These are phyloP conservation scores for Ptiloglossa arizonensis DNA, from an alignment of 1,140 invertebrate species.

Conservation along the genomic window DNA sequence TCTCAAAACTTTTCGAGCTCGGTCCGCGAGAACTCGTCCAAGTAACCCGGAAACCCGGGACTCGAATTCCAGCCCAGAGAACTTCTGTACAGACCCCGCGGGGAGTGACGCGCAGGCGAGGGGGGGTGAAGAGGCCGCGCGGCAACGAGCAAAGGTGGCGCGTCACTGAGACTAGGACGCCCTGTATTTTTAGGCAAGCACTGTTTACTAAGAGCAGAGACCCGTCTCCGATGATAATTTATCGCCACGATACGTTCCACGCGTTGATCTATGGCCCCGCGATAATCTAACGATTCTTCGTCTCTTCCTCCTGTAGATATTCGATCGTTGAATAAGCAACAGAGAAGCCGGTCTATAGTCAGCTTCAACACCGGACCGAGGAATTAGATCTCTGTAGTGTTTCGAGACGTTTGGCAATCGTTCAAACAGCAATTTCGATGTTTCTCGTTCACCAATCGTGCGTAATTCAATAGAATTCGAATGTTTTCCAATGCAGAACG, in stretches of 20 bases:
- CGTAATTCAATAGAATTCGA: no score
- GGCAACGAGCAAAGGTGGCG: neutral
- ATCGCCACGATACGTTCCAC: conserved; percentile 19
- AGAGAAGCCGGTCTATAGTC: neutral
- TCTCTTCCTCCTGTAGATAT: neutral
- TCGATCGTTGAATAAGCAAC: neutral
- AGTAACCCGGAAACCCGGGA: neutral
- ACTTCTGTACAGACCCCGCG: no score
- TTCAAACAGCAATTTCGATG: no score
- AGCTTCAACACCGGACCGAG: neutral
- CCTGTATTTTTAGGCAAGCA: conserved; percentile 27
- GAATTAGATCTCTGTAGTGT: neutral
- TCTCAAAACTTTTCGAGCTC: no score
- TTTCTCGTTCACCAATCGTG: no score
- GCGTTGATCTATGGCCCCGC: conserved; percentile 24
- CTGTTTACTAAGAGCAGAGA: conserved; percentile 24
- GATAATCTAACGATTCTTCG: conserved; percentile 29
- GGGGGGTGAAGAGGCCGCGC: no score
- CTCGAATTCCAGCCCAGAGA: neutral
- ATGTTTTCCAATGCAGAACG: no score
- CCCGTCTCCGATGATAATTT: conserved; percentile 31
- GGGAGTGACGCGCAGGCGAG: no score
- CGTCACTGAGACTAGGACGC: conserved; percentile 1
- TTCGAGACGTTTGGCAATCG: no score
- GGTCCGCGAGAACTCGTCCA: no score